Conservation (phyloP, 2,797 vertebrate species). For the Picus viridis region DNA sequence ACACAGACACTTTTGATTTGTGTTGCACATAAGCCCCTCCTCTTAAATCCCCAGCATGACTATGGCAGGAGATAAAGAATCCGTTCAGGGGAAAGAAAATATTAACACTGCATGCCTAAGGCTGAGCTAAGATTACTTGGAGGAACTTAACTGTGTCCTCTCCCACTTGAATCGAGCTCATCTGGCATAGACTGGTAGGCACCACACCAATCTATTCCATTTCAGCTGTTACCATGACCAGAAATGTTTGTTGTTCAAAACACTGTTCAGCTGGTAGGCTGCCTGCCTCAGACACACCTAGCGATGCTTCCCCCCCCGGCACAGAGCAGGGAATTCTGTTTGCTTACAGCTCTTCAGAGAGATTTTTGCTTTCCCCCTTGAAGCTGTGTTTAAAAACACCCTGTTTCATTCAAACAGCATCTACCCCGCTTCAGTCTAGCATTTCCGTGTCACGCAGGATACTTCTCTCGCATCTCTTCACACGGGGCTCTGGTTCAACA, state of each 20-base stretch:
- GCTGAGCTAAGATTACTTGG: neutral
- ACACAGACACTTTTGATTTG: neutral
- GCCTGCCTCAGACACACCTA: neutral
- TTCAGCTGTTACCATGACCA: slow-evolving; percentile 7
- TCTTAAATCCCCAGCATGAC: neutral
- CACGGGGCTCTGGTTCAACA: neutral
- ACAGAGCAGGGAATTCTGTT: neutral
- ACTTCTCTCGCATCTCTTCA: neutral
- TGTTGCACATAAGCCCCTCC: neutral
- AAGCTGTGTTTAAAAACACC: neutral
- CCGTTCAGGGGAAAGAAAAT: neutral
- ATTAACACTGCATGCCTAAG: neutral
- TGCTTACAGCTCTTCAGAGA: neutral
- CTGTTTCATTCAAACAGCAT: neutral
- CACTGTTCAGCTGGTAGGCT: neutral
- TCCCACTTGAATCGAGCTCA: rapidly evolving
- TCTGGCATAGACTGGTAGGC: neutral
- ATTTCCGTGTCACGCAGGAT: neutral
- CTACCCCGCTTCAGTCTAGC: neutral
- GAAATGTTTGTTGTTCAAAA: slow-evolving; percentile 25
- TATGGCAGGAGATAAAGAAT: neutral
- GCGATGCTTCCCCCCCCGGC: neutral
- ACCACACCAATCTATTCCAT: neutral
- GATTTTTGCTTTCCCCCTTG: neutral
- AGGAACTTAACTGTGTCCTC: neutral